A percentile compares a stretch with the other conserved stretches of the same genome.
Conservation (phyloP, 1,140 invertebrate genomes). For the Dreissena rostriformis region DNA sequence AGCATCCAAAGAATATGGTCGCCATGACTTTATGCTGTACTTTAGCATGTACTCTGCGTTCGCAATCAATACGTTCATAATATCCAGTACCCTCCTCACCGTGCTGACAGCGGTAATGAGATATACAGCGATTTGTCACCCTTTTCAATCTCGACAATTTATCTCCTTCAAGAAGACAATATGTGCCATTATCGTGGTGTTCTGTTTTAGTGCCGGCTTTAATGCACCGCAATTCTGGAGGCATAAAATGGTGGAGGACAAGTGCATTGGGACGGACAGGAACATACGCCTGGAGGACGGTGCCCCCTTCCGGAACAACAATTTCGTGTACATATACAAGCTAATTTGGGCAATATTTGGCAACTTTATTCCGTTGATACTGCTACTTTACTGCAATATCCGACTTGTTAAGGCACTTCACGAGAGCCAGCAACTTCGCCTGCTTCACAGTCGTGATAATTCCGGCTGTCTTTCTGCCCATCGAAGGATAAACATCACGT, state of each 20-base stretch:
- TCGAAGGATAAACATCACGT: slow-evolving; percentile 71
- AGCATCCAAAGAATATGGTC: slow-evolving; percentile 49
- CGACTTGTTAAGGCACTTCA: slow-evolving; percentile 67
- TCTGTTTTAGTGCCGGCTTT: slow-evolving; percentile 63
- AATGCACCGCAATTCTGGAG: slow-evolving; percentile 71
- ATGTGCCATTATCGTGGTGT: slow-evolving; percentile 61
- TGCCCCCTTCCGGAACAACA: slow-evolving; percentile 45
- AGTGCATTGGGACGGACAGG: slow-evolving; percentile 4
- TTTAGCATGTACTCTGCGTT: slow-evolving; percentile 69
- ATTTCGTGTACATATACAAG: slow-evolving; percentile 68
- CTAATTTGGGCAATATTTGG: slow-evolving; percentile 73
- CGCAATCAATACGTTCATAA: slow-evolving; percentile 74
- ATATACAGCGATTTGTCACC: slow-evolving; percentile 75
- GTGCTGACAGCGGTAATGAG: slow-evolving; percentile 72
- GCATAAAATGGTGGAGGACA: slow-evolving; percentile 43
- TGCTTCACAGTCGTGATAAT: slow-evolving; percentile 65
- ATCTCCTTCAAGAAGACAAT: slow-evolving; percentile 65
- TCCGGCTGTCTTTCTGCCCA: slow-evolving; percentile 63
- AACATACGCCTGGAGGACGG: slow-evolving; percentile 29
- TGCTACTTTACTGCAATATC: slow-evolving; percentile 73
- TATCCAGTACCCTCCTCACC: slow-evolving; percentile 73
- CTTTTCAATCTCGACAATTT: slow-evolving; percentile 69
- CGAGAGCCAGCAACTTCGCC: slow-evolving; percentile 59
- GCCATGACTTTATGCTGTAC: slow-evolving; percentile 65
- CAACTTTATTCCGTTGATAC: slow-evolving; percentile 71